phyloP scores from a whole-genome alignment of 2,888 invertebrate genomes.

The Drosophila glabriapex region DNA sequence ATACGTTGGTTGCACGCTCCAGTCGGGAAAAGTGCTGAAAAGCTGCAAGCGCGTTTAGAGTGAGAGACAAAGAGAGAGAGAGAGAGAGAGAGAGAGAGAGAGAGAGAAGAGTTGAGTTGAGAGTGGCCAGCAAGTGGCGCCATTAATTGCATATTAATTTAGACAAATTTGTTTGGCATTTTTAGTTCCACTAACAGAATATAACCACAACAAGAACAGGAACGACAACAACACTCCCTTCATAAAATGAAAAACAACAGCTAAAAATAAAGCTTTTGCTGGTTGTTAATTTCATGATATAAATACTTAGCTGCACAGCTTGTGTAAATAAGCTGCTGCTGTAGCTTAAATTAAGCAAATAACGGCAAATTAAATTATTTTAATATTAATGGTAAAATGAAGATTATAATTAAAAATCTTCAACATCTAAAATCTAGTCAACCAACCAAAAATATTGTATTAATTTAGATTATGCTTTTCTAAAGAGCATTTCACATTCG shows the following conservation, averaged over 20 bases:
- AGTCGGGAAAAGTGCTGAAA: constrained; percentile 44
- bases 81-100: not conserved
- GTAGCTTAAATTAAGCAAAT: not conserved
- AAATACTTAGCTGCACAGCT: not conserved
- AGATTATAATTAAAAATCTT: not conserved
- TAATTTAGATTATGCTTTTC: not conserved
- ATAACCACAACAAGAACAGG: constrained; percentile 3
- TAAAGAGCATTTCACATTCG: not conserved
- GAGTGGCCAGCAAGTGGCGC: constrained; percentile 42
- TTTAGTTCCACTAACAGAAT: constrained; percentile 13
- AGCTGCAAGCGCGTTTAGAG: not conserved
- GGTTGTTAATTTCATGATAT: not conserved
- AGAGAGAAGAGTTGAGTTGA: not conserved
- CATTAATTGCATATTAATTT: constrained; percentile 69
- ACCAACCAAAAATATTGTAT: not conserved
- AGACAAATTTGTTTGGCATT: constrained; percentile 58
- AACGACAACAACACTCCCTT: not conserved
- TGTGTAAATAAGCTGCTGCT: not conserved
- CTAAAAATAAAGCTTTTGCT: not conserved
- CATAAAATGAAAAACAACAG: not conserved
- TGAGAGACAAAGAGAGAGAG: not conserved
- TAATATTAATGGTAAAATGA: not conserved
- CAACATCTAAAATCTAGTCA: no score
- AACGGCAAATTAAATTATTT: not conserved
- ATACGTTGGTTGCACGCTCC: constrained; percentile 41